Conservation (phyloP, 2,797 vertebrate genomes). For the Acanthornis magna region DNA sequence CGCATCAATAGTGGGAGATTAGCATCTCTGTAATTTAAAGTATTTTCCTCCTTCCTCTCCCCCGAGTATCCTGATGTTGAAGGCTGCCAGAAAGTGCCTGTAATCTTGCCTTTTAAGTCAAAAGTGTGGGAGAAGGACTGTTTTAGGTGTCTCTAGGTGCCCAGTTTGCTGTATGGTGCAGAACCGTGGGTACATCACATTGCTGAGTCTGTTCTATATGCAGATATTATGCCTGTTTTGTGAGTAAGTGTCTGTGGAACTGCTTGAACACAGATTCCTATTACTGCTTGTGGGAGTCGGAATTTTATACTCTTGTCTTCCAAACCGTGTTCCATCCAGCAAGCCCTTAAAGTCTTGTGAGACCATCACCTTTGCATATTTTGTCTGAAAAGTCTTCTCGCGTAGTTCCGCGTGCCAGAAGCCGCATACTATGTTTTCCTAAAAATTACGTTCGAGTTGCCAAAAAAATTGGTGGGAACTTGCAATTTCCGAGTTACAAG, state of each 20-base stretch:
- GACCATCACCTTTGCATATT: slow-evolving; percentile 62
- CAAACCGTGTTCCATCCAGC: slow-evolving; percentile 16
- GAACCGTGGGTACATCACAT: not conserved
- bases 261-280: slow-evolving; percentile 21
- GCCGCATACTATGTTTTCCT: slow-evolving; percentile 59
- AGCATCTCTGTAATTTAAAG: slow-evolving; percentile 49
- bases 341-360: slow-evolving; percentile 38
- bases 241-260: slow-evolving; percentile 18
- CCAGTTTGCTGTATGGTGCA: not conserved
- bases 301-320: slow-evolving; percentile 26
- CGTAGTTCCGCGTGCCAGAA: slow-evolving; percentile 4
- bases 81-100: slow-evolving; percentile 22
- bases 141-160: slow-evolving; percentile 17
- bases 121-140: not conserved
- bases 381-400: slow-evolving; percentile 46
- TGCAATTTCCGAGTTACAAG: slow-evolving; percentile 58
- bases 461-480: slow-evolving; percentile 57
- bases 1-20: slow-evolving; percentile 27
- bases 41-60: slow-evolving; percentile 45
- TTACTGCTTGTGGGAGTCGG: slow-evolving; percentile 31
- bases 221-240: not conserved
- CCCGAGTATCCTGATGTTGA: not conserved
- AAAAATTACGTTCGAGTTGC: slow-evolving; percentile 43
- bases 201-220: slow-evolving; percentile 12
- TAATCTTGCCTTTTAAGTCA: slow-evolving; percentile 44